phyloP scores from a whole-genome alignment of 2,888 invertebrate species.

The Isotomurus palustris region DNA sequence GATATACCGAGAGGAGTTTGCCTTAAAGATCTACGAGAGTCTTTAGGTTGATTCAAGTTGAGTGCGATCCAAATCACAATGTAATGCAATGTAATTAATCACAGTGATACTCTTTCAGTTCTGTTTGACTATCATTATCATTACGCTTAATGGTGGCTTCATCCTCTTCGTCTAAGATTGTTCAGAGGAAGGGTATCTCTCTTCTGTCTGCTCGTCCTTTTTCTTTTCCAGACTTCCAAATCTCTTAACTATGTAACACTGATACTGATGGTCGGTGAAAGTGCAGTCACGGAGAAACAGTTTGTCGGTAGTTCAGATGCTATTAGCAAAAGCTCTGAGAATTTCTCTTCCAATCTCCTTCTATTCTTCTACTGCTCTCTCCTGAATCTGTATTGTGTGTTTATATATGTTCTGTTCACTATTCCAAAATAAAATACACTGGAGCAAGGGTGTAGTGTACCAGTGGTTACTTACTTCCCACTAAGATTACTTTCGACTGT shows the following conservation, averaged over 20 bases:
- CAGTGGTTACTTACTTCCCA: no score
- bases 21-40: neutral
- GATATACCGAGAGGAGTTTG: slow-evolving; percentile 8
- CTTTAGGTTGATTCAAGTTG: slow-evolving; percentile 26
- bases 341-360: neutral
- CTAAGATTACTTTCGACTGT: no score
- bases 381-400: neutral
- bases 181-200: neutral
- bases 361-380: neutral
- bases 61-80: slow-evolving; percentile 38
- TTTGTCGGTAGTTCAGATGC: slow-evolving; percentile 10
- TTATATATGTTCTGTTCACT: no score
- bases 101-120: slow-evolving; percentile 35
- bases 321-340: slow-evolving; percentile 5
- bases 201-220: slow-evolving; percentile 9
- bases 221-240: neutral
- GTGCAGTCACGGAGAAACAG: slow-evolving; percentile 9
- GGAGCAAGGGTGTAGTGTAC: no score
- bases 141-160: slow-evolving; percentile 36
- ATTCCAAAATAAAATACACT: no score
- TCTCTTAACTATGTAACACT: slow-evolving; percentile 10
- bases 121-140: slow-evolving; percentile 41
- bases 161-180: slow-evolving; percentile 15
- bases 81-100: slow-evolving; percentile 43
- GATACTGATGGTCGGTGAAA: slow-evolving; percentile 8